These are phyloP conservation scores for Lasioglossum morio DNA, from an alignment of 2,888 invertebrate genomes.

Conservation along the genomic window DNA sequence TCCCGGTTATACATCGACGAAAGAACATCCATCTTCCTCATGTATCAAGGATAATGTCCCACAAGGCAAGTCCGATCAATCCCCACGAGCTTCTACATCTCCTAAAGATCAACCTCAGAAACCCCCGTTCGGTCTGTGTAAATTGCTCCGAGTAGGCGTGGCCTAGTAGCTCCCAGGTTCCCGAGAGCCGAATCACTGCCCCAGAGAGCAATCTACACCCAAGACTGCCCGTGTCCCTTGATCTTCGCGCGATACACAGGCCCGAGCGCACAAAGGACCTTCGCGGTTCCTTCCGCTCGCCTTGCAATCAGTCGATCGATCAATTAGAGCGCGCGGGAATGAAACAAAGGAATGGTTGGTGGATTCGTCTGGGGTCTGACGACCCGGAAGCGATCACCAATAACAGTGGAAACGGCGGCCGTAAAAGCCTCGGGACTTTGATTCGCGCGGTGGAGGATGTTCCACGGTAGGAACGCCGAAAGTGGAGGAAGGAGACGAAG, in stretches of 20 bases:
- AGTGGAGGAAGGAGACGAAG: constrained; percentile 10
- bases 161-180: not conserved
- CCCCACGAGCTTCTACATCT: no score
- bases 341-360: not conserved
- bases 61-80: no score
- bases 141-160: not conserved
- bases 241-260: not conserved
- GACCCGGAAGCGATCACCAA: constrained; percentile 16
- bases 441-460: constrained; percentile 15
- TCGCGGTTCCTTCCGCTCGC: not conserved
- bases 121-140: not conserved
- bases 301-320: constrained; percentile 20
- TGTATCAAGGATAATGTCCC: no score
- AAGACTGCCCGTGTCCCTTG: not conserved
- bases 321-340: constrained; percentile 9
- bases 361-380: not conserved
- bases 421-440: not conserved
- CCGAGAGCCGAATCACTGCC: not conserved
- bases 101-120: no score
- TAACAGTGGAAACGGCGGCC: no score
- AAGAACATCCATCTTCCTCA: not conserved
- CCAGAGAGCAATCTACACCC: not conserved
- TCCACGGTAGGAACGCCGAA: constrained; percentile 22
- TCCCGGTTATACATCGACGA: not conserved
- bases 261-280: not conserved